phyloP scores from a whole-genome alignment of 2,113 vertebrate species.

The Ceyx margarethae region DNA sequence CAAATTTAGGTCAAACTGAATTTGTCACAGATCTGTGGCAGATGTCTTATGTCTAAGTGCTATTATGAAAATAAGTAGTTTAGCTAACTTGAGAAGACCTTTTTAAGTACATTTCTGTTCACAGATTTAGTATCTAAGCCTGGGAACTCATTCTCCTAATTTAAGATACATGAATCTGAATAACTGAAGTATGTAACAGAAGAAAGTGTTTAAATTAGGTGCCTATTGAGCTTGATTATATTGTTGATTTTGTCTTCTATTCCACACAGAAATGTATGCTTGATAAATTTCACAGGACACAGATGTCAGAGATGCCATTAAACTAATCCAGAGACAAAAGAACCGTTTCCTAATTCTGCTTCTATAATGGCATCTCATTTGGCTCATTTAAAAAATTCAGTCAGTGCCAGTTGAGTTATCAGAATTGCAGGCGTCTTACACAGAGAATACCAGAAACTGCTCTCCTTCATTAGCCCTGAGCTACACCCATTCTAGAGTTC shows the following conservation, averaged over 20 bases:
- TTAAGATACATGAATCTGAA: neutral
- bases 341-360: neutral
- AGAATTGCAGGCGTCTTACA: neutral
- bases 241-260: neutral
- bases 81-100: neutral
- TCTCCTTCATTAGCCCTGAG: neutral
- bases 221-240: neutral
- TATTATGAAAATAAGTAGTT: neutral
- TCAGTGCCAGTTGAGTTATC: neutral
- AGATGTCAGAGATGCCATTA: conserved; percentile 11
- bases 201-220: neutral
- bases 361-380: neutral
- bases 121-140: neutral
- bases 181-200: neutral
- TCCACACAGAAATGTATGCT: neutral
- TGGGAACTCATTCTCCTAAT: neutral
- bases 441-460: neutral
- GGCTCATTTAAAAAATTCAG: conserved; percentile 15
- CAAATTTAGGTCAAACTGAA: neutral
- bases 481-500: neutral
- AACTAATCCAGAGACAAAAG: neutral
- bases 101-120: neutral
- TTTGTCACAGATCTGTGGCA: neutral
- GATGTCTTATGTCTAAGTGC: neutral
- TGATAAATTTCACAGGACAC: neutral